These are phyloP conservation scores for Podarcis lilfordi DNA, from an alignment of 2,797 vertebrate species.

Conservation along the genomic window DNA sequence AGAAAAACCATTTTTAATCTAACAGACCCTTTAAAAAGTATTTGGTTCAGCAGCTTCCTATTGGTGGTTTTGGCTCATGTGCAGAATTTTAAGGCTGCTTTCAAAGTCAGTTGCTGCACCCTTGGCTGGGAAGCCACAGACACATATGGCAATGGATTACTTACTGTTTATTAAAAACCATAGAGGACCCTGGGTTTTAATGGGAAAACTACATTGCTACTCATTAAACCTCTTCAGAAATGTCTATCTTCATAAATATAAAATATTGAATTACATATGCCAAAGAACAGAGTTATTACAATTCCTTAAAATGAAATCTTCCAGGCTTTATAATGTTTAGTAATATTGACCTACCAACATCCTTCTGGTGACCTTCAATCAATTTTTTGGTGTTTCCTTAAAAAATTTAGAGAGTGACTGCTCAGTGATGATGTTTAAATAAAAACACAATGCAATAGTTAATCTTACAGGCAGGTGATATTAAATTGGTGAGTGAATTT, in stretches of 20 bases:
- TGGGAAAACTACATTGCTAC: constrained; percentile 66
- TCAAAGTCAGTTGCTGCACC: constrained; percentile 61
- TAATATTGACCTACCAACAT: constrained; percentile 62
- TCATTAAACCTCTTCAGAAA: constrained; percentile 76
- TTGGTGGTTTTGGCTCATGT: constrained; percentile 66
- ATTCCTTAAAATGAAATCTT: constrained; percentile 71
- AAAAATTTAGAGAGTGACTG: constrained; percentile 69
- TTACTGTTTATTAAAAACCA: constrained; percentile 73
- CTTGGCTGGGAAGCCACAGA: constrained; percentile 64
- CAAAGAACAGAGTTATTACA: constrained; percentile 61
- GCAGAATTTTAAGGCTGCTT: constrained; percentile 48
- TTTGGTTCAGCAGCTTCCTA: constrained; percentile 52
- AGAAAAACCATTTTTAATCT: constrained; percentile 6
- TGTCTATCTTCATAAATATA: constrained; percentile 69
- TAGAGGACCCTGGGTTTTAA: constrained; percentile 67
- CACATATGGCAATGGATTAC: constrained; percentile 71
- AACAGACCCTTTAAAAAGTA: constrained; percentile 47
- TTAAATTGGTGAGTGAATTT: constrained; percentile 68
- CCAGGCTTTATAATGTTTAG: constrained; percentile 68
- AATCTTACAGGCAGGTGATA: constrained; percentile 69
- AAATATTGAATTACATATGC: constrained; percentile 66
- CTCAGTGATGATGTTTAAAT: constrained; percentile 71
- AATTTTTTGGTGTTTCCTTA: constrained; percentile 68
- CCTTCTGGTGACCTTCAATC: constrained; percentile 65
- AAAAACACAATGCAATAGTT: constrained; percentile 71